phyloP scores from a whole-genome alignment of 2,797 vertebrate genomes.

The Gambelia wislizenii region DNA sequence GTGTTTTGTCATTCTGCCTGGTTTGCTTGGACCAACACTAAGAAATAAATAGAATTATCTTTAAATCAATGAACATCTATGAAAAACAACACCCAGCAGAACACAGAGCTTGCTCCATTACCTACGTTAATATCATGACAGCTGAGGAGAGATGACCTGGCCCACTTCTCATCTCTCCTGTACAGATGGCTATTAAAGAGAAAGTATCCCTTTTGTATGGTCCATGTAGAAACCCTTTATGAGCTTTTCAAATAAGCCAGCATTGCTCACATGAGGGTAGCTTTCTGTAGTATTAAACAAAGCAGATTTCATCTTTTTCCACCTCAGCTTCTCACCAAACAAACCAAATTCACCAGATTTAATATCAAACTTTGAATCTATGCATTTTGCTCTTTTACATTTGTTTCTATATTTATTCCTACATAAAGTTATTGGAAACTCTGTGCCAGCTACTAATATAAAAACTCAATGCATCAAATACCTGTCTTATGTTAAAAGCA shows the following conservation, averaged over 20 bases:
- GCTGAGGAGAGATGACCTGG: constrained; percentile 99
- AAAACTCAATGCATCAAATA: constrained; percentile 27
- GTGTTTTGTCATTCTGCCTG: constrained; percentile 90
- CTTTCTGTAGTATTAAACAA: constrained; percentile 83
- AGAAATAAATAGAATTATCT: constrained; percentile 98
- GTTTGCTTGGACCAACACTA: constrained; percentile 89
- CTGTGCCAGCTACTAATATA: constrained; percentile 22
- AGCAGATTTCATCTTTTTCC: constrained; percentile 79
- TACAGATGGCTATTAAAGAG: constrained; percentile 99
- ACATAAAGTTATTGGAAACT: constrained; percentile 19
- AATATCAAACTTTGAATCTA: constrained; percentile 67
- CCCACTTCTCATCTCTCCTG: constrained; percentile 97
- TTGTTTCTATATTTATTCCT: constrained; percentile 37
- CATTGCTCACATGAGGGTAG: constrained; percentile 86
- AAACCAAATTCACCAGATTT: constrained; percentile 75
- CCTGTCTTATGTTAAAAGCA: constrained; percentile 24
- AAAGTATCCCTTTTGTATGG: constrained; percentile 94
- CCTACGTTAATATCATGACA: constrained; percentile 99
- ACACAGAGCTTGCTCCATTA: constrained; percentile 97
- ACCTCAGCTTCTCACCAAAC: constrained; percentile 77
- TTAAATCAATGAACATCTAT: constrained; percentile 95
- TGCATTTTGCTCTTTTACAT: constrained; percentile 41
- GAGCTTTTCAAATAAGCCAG: constrained; percentile 94
- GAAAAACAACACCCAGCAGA: constrained; percentile 97
- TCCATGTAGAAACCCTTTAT: constrained; percentile 95